Evolutionary conservation across 2,797 vertebrate species (phyloP).

Genomic region (Luscinia megarhynchos): DNA sequence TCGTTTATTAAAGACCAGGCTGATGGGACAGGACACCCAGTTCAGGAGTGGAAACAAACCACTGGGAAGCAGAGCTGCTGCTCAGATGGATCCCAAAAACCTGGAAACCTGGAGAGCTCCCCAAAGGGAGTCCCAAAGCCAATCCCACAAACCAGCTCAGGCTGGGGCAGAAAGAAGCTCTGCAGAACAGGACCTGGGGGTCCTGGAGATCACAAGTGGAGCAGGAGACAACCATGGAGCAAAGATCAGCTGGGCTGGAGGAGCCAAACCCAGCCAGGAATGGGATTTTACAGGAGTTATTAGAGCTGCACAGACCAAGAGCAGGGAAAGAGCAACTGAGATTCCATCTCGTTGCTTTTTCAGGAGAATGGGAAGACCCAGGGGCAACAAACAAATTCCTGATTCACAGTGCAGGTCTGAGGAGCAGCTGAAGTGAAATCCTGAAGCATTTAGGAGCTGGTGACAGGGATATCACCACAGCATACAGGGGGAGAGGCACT

Average conservation of each 20-base stretch:
- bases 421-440: not conserved
- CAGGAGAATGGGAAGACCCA: not conserved
- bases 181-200: not conserved
- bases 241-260: not conserved
- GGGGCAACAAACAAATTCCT: not conserved
- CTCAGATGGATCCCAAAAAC: not conserved
- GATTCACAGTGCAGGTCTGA: not conserved
- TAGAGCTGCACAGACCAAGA: not conserved
- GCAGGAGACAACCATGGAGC: not conserved
- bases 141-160: not conserved
- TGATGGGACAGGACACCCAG: not conserved
- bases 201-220: not conserved
- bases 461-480: fast-evolving
- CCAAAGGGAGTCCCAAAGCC: too few relatives aligned
- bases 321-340: not conserved
- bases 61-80: not conserved
- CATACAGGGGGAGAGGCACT: fast-evolving
- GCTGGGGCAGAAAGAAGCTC: not conserved
- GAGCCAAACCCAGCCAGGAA: not conserved
- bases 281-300: fast-evolving
- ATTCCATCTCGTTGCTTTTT: not conserved
- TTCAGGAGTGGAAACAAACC: not conserved
- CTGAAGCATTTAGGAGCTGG: not conserved
- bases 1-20: fast-evolving
- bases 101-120: not conserved